Evolutionary conservation across 1,140 invertebrate species (phyloP).

Genomic region (Drosophila cardini): DNA sequence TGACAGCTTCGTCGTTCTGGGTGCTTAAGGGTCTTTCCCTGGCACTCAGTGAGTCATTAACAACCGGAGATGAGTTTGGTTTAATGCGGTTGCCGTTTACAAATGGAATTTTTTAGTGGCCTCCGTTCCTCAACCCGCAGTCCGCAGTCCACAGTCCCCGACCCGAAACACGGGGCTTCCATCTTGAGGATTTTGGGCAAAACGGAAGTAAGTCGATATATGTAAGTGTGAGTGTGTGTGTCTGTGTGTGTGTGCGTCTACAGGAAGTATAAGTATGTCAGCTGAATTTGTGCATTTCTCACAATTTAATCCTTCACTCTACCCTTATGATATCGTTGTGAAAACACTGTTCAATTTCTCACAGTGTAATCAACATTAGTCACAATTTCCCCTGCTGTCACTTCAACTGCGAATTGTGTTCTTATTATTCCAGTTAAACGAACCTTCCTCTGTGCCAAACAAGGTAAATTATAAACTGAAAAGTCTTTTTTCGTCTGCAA

Average conservation of each 20-base stretch:
- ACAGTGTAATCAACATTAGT: slow-evolving; percentile 44
- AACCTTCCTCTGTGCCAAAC: slow-evolving; percentile 1
- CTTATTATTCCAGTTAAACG: background rate
- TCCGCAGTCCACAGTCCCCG: background rate
- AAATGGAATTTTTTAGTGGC: slow-evolving; percentile 82
- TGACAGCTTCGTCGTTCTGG: slow-evolving; percentile 24
- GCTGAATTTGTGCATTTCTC: slow-evolving; percentile 68
- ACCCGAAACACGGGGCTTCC: slow-evolving; percentile 12
- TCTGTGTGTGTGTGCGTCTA: slow-evolving; percentile 31
- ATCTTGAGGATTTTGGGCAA: slow-evolving; percentile 59
- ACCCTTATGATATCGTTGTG: slow-evolving; percentile 7
- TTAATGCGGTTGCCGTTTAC: slow-evolving; percentile 79
- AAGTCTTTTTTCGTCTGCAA: slow-evolving; percentile 1
- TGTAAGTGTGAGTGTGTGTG: slow-evolving; percentile 8
- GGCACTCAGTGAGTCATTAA: slow-evolving; percentile 73
- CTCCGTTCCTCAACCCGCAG: background rate
- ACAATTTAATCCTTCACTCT: slow-evolving; percentile 58
- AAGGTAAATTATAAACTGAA: slow-evolving; percentile 2
- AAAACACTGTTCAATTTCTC: slow-evolving; percentile 36
- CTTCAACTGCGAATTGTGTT: slow-evolving; percentile 1
- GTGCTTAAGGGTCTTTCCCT: slow-evolving; percentile 53
- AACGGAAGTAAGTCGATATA: slow-evolving; percentile 66
- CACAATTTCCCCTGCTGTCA: slow-evolving; percentile 18
- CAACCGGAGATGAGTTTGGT: slow-evolving; percentile 82
- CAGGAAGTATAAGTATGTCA: slow-evolving; percentile 44